Percentiles rank a stretch among this genome's conserved stretches.
Evolutionary conservation across 2,888 invertebrate genomes (phyloP).

Genomic region (Brachylomia viminalis): DNA sequence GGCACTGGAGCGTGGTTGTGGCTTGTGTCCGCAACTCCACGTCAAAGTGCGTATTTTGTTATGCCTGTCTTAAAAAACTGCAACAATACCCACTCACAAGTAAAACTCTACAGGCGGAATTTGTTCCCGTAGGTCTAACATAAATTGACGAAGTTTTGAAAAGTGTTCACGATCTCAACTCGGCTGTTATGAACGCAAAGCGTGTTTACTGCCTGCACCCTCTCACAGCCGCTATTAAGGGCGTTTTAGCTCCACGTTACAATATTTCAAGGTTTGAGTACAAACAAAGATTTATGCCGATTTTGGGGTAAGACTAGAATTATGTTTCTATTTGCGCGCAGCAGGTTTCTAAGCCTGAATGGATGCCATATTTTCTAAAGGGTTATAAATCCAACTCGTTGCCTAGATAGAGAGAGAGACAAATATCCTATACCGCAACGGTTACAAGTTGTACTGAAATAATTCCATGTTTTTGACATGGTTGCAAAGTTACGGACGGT

Average conservation of each 20-base stretch:
- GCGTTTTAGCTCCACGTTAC: constrained; percentile 30
- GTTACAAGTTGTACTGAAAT: background rate
- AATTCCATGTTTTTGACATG: background rate
- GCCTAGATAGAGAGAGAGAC: too few relatives aligned
- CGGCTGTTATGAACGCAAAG: constrained; percentile 44
- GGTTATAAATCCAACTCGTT: constrained; percentile 2
- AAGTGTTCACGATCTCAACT: constrained; percentile 32
- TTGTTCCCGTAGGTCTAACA: constrained; percentile 30
- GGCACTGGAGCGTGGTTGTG: background rate
- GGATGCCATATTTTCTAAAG: background rate
- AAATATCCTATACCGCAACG: background rate
- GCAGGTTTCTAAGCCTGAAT: background rate
- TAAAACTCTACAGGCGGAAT: constrained; percentile 30
- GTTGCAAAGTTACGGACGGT: background rate
- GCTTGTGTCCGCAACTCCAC: too few relatives aligned
- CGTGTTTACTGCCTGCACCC: constrained; percentile 37
- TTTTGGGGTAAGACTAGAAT: constrained; percentile 14
- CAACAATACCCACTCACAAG: background rate
- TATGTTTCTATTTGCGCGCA: background rate
- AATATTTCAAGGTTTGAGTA: constrained; percentile 43
- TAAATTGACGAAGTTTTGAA: constrained; percentile 60
- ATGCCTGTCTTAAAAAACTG: too few relatives aligned
- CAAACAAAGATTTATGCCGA: constrained; percentile 42
- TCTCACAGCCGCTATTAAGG: constrained; percentile 21
- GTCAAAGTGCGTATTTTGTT: too few relatives aligned